A percentile compares a stretch with the other conserved stretches of the same genome.
Evolutionary conservation across 2,113 vertebrate genomes (phyloP).

Genomic region (Nycticorax nycticorax): DNA sequence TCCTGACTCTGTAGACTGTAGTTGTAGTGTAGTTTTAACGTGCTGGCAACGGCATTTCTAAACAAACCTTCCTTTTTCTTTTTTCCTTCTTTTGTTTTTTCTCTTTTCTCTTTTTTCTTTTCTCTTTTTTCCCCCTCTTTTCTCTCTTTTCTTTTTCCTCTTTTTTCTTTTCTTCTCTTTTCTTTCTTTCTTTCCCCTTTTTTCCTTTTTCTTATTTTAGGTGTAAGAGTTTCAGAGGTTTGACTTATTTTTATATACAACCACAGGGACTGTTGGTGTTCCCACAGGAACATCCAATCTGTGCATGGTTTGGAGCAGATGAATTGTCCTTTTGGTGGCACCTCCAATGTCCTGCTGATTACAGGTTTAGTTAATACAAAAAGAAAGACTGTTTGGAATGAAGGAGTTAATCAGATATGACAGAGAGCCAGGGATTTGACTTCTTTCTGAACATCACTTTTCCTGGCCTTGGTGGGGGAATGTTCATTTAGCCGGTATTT

Average conservation of each 20-base stretch:
- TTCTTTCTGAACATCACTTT: background rate
- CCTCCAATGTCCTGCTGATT: background rate
- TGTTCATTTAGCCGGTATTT: background rate
- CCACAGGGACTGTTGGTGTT: background rate
- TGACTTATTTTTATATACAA: background rate
- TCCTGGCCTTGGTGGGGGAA: background rate
- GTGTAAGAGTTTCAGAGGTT: background rate
- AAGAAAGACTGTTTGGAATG: background rate
- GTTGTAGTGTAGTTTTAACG: background rate
- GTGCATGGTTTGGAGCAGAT: background rate
- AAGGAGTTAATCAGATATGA: background rate
- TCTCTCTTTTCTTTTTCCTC: rapidly evolving
- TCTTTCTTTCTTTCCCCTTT: rapidly evolving
- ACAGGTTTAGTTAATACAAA: background rate
- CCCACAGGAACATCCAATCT: background rate
- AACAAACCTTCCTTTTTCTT: background rate
- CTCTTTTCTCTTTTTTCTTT: background rate
- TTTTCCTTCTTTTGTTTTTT: too few species aligned
- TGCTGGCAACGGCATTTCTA: background rate
- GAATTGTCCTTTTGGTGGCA: background rate
- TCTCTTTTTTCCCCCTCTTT: too few species aligned
- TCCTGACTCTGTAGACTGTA: too few species aligned
- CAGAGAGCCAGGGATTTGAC: background rate
- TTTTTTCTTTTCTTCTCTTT: too few species aligned
- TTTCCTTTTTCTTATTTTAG: background rate